A percentile compares a stretch with the other conserved stretches of the same genome.
phyloP scores from a whole-genome alignment of 2,797 vertebrate species.

The Gymnoscopelus microlampas region DNA sequence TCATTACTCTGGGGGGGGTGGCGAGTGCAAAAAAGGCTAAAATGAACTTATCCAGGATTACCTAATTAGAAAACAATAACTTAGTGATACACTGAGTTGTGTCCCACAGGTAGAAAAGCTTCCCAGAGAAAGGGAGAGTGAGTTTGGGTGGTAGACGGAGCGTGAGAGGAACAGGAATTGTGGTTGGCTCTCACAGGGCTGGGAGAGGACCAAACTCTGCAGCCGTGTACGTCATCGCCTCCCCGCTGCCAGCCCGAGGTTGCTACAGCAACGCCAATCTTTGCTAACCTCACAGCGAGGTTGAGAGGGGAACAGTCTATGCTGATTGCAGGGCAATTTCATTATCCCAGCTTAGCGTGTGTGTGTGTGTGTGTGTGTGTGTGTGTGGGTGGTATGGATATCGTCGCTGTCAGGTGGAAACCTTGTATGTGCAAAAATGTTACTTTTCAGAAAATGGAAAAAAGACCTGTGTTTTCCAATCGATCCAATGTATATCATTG shows the following conservation, averaged over 20 bases:
- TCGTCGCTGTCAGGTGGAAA: not conserved
- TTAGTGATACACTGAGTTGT: conserved; percentile 17
- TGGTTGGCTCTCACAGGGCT: conserved; percentile 18
- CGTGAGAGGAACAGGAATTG: conserved; percentile 33
- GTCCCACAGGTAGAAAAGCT: not conserved
- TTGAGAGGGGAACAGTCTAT: conserved; percentile 36
- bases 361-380: conserved; percentile 16
- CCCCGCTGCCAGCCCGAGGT: conserved; percentile 55
- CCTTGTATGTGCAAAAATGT: too few relatives aligned
- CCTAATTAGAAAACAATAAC: not conserved
- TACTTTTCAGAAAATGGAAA: too few relatives aligned
- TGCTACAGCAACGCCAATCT: conserved; percentile 72
- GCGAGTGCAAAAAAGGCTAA: not conserved
- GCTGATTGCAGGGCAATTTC: conserved; percentile 53
- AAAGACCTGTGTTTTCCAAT: too few relatives aligned
- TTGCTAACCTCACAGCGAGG: conserved; percentile 55
- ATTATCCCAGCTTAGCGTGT: conserved; percentile 44
- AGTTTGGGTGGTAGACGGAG: not conserved
- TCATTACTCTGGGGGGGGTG: conserved; percentile 3
- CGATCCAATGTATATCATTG: too few relatives aligned
- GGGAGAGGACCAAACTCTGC: conserved; percentile 57
- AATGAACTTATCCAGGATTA: not conserved
- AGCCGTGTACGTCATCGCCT: conserved; percentile 56
- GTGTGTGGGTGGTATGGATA: conserved; percentile 2
- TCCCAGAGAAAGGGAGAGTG: conserved; percentile 8